A percentile compares a stretch with the other conserved stretches of the same genome.
These are phyloP conservation scores for Fundulus diaphanus DNA, from an alignment of 2,797 vertebrate genomes.

Conservation along the genomic window DNA sequence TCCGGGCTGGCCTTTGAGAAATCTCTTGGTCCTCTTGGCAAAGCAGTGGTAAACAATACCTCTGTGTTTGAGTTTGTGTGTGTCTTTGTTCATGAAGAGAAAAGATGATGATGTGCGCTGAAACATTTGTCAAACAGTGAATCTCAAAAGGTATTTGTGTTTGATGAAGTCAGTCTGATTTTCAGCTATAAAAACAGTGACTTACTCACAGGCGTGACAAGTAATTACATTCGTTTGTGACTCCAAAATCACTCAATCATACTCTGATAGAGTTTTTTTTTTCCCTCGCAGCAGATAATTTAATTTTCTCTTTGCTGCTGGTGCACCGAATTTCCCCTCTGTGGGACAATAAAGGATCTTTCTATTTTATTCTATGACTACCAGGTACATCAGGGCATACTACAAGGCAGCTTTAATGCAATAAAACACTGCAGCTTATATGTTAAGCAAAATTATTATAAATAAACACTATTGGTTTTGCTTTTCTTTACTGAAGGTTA, in stretches of 20 bases:
- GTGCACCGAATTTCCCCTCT: too few relatives aligned
- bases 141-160: slow-evolving; percentile 16
- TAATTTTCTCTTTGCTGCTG: too few relatives aligned
- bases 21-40: slow-evolving; percentile 90
- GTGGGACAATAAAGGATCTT: too few relatives aligned
- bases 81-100: slow-evolving; percentile 2
- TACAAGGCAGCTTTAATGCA: not conserved
- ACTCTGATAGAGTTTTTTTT: too few relatives aligned
- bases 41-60: slow-evolving; percentile 85
- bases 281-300: too few relatives aligned
- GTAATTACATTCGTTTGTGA: not conserved
- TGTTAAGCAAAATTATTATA: not conserved
- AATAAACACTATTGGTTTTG: too few relatives aligned
- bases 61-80: not conserved
- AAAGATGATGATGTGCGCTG: slow-evolving; percentile 3
- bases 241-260: not conserved
- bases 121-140: not conserved
- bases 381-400: too few relatives aligned
- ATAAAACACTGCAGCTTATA: not conserved
- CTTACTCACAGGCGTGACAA: not conserved
- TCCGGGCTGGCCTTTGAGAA: slow-evolving; percentile 97
- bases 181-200: not conserved
- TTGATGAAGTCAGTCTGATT: not conserved
- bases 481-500: not conserved
- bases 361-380: too few relatives aligned